A percentile compares a stretch with the other conserved stretches of the same genome.
These are phyloP conservation scores for Notarius lentiginosus DNA, from an alignment of 2,113 vertebrate species.

Conservation along the genomic window DNA sequence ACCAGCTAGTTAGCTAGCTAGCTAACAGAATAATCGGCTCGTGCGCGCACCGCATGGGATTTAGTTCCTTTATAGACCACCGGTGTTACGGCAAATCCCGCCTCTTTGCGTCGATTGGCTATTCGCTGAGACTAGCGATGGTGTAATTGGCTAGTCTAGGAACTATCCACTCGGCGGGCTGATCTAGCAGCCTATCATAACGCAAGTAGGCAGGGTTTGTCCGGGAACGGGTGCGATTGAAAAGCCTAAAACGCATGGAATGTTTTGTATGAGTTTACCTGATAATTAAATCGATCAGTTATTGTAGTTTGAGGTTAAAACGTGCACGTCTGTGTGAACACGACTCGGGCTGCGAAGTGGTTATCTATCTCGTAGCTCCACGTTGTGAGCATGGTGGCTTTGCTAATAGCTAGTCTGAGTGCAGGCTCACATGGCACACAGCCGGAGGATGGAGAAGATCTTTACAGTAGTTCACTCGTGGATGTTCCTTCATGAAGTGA, in stretches of 20 bases:
- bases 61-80: neutral
- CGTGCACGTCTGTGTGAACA: neutral
- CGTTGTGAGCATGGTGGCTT: neutral
- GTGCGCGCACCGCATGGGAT: constrained; percentile 18
- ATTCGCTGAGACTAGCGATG: neutral
- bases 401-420: constrained; percentile 5
- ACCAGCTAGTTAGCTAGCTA: constrained; percentile 4
- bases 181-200: neutral
- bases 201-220: neutral
- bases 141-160: neutral
- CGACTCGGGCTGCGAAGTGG: neutral
- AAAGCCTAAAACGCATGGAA: neutral
- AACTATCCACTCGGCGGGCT: neutral
- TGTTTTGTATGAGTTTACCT: too few relatives aligned
- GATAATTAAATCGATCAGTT: too few relatives aligned
- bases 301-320: neutral
- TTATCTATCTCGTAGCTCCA: neutral
- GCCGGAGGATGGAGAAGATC: neutral
- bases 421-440: constrained; percentile 3
- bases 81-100: neutral
- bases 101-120: neutral
- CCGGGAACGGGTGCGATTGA: neutral
- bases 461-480: neutral
- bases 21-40: neutral
- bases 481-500: neutral